phyloP scores from a whole-genome alignment of 2,113 vertebrate genomes.

The Quiscalus mexicanus region DNA sequence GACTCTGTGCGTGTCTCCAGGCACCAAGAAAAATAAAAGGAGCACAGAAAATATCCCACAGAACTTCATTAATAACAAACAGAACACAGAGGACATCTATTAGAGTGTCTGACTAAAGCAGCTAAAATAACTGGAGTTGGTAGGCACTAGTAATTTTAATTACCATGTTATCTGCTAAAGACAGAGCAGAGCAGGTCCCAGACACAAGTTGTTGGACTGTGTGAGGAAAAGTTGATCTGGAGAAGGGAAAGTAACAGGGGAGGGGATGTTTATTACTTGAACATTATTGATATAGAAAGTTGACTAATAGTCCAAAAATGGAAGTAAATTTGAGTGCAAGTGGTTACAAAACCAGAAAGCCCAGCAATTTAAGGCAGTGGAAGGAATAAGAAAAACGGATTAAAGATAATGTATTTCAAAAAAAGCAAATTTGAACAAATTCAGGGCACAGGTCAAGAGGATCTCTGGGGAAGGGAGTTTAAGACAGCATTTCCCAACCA shows the following conservation, averaged over 20 bases:
- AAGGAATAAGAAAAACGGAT: conserved; percentile 7
- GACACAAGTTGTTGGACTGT: neutral
- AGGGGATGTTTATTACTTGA: neutral
- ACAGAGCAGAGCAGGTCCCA: neutral
- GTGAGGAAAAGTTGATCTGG: neutral
- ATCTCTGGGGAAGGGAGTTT: conserved; percentile 64
- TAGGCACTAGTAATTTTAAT: neutral
- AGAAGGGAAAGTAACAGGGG: neutral
- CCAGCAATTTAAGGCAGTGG: neutral
- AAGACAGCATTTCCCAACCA: conserved; percentile 67
- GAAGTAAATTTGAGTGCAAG: conserved; percentile 4
- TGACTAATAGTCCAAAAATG: conserved; percentile 31
- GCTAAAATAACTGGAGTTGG: neutral
- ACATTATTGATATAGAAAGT: neutral
- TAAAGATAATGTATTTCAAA: conserved; percentile 62
- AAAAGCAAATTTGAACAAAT: conserved; percentile 57
- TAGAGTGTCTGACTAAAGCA: neutral
- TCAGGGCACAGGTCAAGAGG: conserved; percentile 68
- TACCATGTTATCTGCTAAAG: neutral
- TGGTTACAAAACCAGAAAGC: conserved; percentile 22
- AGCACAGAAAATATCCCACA: neutral
- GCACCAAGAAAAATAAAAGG: neutral
- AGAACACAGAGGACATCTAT: neutral
- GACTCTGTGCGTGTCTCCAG: neutral
- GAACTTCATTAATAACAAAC: neutral